Conservation (phyloP, 2,113 vertebrate genomes). For the Mustelus asterias region DNA sequence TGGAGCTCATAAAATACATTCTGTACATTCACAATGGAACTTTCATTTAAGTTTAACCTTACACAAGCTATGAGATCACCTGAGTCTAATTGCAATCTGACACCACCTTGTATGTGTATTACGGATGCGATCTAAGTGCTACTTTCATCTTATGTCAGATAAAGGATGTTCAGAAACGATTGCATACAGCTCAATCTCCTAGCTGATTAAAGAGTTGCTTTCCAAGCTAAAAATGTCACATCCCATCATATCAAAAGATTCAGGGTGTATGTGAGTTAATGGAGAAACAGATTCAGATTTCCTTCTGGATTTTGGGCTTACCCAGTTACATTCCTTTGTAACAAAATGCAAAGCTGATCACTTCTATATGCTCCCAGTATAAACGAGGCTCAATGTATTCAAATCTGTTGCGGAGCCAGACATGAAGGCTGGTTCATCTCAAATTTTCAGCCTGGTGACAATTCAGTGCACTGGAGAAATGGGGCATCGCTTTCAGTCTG, state of each 20-base stretch:
- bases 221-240: background rate
- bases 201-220: background rate
- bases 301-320: background rate
- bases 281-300: background rate
- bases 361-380: background rate
- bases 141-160: background rate
- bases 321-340: background rate
- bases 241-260: background rate
- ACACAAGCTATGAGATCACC: background rate
- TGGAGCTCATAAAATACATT: background rate
- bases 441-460: background rate
- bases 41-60: background rate
- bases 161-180: background rate
- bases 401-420: background rate
- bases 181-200: background rate
- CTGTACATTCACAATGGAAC: background rate
- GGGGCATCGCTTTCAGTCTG: background rate
- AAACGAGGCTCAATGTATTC: background rate
- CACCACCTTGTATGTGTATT: too few relatives aligned
- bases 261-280: background rate
- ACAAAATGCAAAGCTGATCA: background rate
- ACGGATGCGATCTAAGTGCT: background rate
- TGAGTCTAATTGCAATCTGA: background rate
- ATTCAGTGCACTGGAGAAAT: background rate
- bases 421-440: background rate